Base-by-base conservation (phyloP, 2,797 vertebrate species). In the Aldrovandia affinis region DNA sequence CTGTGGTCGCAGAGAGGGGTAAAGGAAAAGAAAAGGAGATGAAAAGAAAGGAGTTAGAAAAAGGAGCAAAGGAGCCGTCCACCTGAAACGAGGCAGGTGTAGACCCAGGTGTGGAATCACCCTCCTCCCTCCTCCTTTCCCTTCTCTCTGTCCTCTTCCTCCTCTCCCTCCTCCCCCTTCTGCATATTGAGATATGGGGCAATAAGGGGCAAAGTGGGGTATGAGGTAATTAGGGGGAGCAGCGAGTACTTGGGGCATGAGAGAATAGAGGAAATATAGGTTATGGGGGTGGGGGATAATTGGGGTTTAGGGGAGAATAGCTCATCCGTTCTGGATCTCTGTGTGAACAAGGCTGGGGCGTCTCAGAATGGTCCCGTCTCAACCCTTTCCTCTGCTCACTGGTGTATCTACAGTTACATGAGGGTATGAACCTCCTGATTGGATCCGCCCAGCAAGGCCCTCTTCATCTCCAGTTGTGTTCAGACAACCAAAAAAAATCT, bases 81-180 rank as follows among this genome's bases (percentile, higher is more conserved):
- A 18, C 42, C 44, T 81, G 63, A 81, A 84, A 65, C 28, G 30
- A 54, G 83, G 55, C 83, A 86, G 85, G 85, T 86, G 85, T 55
- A 77, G 33, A 3, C 33, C 82, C 85, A 86, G 85, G 85, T 84
- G 85, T 78, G 44, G 75, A 30, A n/a, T 82, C 28, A 20, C 30
- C 57, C 22, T 42, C 36, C 39, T 81, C 30, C n/a, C 83, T 86
- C 80, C 12, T 81, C 59, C 70, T 7, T 33, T 36, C 44, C 70
- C 63, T 9, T 63, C 12, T 3, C 55, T 1, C n/a, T n/a, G n/a
- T 59, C 57, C 55, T 61, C 3, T 85, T 1, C 0, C 44, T 25
- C 4, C 33, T 25, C 52, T 47, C 82, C 85, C 89, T 91, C 83
- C 86, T 86, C 90, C 90, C 84, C 68, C 36, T n/a, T n/a, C n/a